phyloP scores from a whole-genome alignment of 2,797 vertebrate species.

The Euthynnus affinis region DNA sequence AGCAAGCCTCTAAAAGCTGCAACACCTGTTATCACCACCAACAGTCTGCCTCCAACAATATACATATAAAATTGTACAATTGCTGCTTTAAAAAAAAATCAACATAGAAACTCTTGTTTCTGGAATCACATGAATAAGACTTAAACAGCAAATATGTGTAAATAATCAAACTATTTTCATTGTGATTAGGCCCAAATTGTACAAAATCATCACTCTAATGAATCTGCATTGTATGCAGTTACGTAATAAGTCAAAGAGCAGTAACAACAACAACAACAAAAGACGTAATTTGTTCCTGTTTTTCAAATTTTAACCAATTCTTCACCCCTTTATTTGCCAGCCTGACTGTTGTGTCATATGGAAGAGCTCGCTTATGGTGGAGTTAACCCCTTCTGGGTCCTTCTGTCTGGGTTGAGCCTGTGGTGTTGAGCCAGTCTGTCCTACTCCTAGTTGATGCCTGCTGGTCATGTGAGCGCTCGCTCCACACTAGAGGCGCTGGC shows the following conservation, averaged over 20 bases:
- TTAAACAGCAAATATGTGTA: constrained; percentile 37
- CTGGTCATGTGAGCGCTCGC: constrained; percentile 86
- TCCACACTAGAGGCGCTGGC: constrained; percentile 81
- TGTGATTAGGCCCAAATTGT: constrained; percentile 43
- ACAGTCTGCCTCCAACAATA: constrained; percentile 64
- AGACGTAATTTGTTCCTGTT: constrained; percentile 83
- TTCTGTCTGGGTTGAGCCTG: constrained; percentile 99
- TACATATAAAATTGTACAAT: constrained; percentile 50
- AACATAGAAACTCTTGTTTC: constrained; percentile 24
- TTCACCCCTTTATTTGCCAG: constrained; percentile 99
- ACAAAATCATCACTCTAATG: constrained; percentile 31
- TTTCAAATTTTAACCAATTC: constrained; percentile 97
- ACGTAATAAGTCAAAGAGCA: constrained; percentile 53
- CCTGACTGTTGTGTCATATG: constrained; percentile 98
- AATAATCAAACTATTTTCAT: constrained; percentile 14
- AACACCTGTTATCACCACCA: constrained; percentile 39
- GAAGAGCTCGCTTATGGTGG: constrained; percentile 96
- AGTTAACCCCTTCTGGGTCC: constrained; percentile 99
- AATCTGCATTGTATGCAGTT: constrained; percentile 62
- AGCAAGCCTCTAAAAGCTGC: constrained; percentile 39
- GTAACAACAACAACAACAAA: constrained; percentile 65
- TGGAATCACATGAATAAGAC: constrained; percentile 21
- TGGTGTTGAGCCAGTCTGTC: constrained; percentile 94
- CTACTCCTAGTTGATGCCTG: constrained; percentile 88
- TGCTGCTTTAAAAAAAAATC: constrained; percentile 51